A percentile compares a stretch with the other conserved stretches of the same genome.
Conservation (phyloP, 2,888 invertebrate genomes). For the Isoperla grammatica region DNA sequence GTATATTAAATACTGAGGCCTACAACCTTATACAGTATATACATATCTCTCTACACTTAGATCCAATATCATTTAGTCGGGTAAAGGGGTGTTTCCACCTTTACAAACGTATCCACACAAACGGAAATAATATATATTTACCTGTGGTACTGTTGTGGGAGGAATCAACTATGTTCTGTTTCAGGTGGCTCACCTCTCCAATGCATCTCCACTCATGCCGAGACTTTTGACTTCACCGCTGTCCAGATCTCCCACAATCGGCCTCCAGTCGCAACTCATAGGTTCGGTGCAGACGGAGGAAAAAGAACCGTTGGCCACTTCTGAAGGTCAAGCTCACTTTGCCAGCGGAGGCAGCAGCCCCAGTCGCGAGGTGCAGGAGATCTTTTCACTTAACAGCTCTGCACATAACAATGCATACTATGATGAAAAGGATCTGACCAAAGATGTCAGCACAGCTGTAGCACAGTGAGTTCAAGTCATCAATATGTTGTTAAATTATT, state of each 20-base stretch:
- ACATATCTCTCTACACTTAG: too few relatives aligned
- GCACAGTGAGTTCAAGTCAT: too few relatives aligned
- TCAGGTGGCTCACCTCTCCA: conserved; percentile 17
- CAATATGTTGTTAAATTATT: too few relatives aligned
- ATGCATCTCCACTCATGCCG: conserved; percentile 16
- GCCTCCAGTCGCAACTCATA: neutral
- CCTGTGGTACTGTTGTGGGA: too few relatives aligned
- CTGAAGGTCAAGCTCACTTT: conserved; percentile 42
- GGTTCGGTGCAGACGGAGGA: neutral
- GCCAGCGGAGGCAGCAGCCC: conserved; percentile 83
- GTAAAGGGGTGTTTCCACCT: too few relatives aligned
- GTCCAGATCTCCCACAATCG: conserved; percentile 18
- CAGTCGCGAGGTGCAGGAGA: conserved; percentile 84
- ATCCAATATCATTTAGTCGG: too few relatives aligned
- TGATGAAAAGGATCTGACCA: neutral
- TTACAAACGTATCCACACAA: too few relatives aligned
- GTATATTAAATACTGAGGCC: too few relatives aligned
- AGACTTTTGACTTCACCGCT: conserved; percentile 16
- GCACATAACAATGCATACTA: neutral
- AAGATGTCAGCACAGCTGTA: neutral
- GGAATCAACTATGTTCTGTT: neutral
- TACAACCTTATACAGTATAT: too few relatives aligned
- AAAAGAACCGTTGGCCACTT: conserved; percentile 20
- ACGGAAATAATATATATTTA: too few relatives aligned
- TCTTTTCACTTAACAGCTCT: conserved; percentile 52